These are phyloP conservation scores for Zhuqinia jingwanae DNA, from an alignment of 2,888 invertebrate genomes.

Conservation along the genomic window DNA sequence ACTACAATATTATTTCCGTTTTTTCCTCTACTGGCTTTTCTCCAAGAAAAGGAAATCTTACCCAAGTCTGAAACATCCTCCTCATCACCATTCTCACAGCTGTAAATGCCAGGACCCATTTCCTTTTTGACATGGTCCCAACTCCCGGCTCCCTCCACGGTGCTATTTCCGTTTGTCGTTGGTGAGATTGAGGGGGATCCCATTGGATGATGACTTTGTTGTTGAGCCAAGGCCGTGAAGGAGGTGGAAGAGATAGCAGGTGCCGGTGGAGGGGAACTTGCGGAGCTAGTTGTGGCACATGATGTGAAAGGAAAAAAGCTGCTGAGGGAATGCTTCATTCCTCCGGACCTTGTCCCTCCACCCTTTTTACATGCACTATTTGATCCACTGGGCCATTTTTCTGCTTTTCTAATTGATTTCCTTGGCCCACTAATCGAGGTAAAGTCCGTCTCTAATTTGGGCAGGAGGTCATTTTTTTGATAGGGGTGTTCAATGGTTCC, in stretches of 20 bases:
- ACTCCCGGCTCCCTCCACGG: not conserved
- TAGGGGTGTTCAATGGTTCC: no score
- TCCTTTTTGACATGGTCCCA: constrained; percentile 40
- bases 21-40: not conserved
- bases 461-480: not conserved
- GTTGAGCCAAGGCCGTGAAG: constrained; percentile 35
- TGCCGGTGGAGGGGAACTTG: constrained; percentile 16
- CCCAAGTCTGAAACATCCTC: constrained; percentile 65
- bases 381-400: no score
- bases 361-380: no score
- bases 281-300: constrained; percentile 30
- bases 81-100: constrained; percentile 42
- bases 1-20: constrained; percentile 7
- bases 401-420: no score
- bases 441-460: constrained; percentile 6
- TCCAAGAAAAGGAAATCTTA: constrained; percentile 42
- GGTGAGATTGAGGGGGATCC: not conserved
- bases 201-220: constrained; percentile 4
- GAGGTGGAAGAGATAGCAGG: not conserved
- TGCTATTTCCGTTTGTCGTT: constrained; percentile 29
- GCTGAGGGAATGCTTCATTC: constrained; percentile 60
- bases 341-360: no score
- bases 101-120: constrained; percentile 4
- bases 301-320: constrained; percentile 56
- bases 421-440: no score